Evolutionary conservation across 2,797 vertebrate species (phyloP), one percentile per base, ranked within the genome.

Genomic region (Vespertilio murinus): DNA sequence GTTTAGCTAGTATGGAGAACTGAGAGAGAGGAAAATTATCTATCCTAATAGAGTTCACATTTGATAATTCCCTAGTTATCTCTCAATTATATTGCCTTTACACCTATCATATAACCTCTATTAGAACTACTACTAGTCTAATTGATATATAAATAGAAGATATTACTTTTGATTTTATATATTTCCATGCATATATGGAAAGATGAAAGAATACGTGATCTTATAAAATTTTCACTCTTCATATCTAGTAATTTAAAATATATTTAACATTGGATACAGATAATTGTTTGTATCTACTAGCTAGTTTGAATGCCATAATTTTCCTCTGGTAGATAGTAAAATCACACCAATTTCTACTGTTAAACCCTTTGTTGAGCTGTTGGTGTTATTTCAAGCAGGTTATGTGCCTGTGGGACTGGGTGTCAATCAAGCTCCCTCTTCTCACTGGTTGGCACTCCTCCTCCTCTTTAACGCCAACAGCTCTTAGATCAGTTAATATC

Each of bases 201-300:
- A 52, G n/a, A 86, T 83, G 82, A 79, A 70, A 85, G 33, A 90
- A 83, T 47, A 59, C 42, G 7, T n/a, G 13, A 61, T 42, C 90
- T 88, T 65, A 84, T 54, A 92, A 56, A 8, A 70, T 33, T 77
- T 69, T 54, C 5, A 64, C 11, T 59, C 12, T 45, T 84, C 38
- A 35, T 18, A 54, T 38, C 35, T 40, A 88, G 16, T 54, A 8
- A 56, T 10, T 90, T 38, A 78, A 16, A 85, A 79, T 85, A 52
- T 59, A 73, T 56, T 86, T 67, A 52, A 25, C 25, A 65, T 12
- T 80, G 73, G 6, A 65, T 65, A 52, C 12, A 28, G 11, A 45
- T 11, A 38, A 73, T 56, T 6, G 23, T 47, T 47, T 47, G 2
- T 30, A 67, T 28, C 56, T 45, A 5, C 33, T 91, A 35, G 4